phyloP scores from a whole-genome alignment of 2,888 invertebrate genomes.

The Bruchidius siliquastri region DNA sequence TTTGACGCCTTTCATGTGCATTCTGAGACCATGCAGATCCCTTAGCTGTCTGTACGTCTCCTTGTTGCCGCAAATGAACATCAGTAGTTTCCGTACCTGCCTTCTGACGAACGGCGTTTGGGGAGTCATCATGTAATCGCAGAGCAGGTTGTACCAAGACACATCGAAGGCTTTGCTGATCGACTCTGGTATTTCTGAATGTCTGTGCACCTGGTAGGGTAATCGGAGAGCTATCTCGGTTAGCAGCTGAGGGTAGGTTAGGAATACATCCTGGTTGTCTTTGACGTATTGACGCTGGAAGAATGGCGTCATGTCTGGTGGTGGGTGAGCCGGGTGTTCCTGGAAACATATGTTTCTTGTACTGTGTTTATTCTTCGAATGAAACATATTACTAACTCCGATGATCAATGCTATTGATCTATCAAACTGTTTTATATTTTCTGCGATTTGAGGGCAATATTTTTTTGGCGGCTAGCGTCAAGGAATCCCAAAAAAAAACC shows the following conservation, averaged over 20 bases:
- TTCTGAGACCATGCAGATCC: constrained; percentile 88
- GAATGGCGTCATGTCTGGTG: constrained; percentile 94
- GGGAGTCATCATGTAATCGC: constrained; percentile 77
- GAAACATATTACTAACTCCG: too few relatives aligned
- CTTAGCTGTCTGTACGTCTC: constrained; percentile 92
- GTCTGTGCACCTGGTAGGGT: constrained; percentile 89
- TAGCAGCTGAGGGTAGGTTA: constrained; percentile 88
- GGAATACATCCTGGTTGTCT: constrained; percentile 88
- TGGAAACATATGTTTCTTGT: neutral
- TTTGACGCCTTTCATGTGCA: constrained; percentile 68
- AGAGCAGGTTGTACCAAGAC: constrained; percentile 76
- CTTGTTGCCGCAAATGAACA: constrained; percentile 91
- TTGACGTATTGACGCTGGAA: constrained; percentile 90
- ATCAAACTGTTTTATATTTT: too few relatives aligned
- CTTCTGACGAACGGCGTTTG: constrained; percentile 84
- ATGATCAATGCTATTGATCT: too few relatives aligned
- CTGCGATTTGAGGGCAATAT: too few relatives aligned
- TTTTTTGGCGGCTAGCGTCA: too few relatives aligned
- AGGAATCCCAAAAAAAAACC: too few relatives aligned
- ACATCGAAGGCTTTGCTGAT: constrained; percentile 51
- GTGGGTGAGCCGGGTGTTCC: constrained; percentile 72
- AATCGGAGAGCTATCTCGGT: constrained; percentile 92
- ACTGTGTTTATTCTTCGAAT: too few relatives aligned
- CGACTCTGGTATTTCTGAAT: constrained; percentile 55
- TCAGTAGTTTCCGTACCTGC: constrained; percentile 85